Base-by-base conservation (phyloP, 1,140 invertebrate genomes). In the Pseudomyrmex sp. region DNA sequence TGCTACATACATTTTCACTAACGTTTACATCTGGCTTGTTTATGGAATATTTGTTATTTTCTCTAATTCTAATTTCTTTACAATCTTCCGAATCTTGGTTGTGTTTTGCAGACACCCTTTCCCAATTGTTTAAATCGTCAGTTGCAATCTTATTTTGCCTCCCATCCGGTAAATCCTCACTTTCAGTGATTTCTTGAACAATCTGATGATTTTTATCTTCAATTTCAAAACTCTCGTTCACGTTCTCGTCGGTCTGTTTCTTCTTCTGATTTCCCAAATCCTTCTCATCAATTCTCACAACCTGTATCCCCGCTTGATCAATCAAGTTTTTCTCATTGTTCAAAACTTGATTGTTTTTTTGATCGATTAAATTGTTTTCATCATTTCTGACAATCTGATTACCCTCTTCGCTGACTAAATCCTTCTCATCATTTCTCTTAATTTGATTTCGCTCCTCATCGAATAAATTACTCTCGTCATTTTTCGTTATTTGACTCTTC, bases 321-420 rank as follows among this genome's bases (percentile, higher is more conserved):
- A 79, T 56, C 48, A 68, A 77, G 56, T 77, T 26, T 46, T 8
- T 23, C 63, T 56, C 26, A 15, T 68, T 12, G n/a, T 46, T 46
- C 2, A 7, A 68, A 54, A 44, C 5, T 13, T 23, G 26, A 68
- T 2, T 68, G 13, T 23, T 20, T 23, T 77, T 18, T 5, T 54
- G 48, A 52, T 9, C 2, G 10, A 59, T 10, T 8, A 44, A 48
- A 26, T 80, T 46, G 12, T 70, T 26, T 9, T 61, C 15, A 54
- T 72, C 23, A 13, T 35, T 15, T 18, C 56, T 80, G n/a, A 0
- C 20, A 26, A 59, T 13, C 12, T 72, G 9, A 80, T 26, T 70
- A 13, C 50, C 59, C 18, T 50, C 54, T 35, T 35, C 23, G 18
- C 13, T 23, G 8, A 35, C 20, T 18, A 72, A 50, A 72, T 72